Evolutionary conservation across 2,888 invertebrate species (phyloP), one percentile per base, ranked within the genome.

Genomic region (Cenopis cana): DNA sequence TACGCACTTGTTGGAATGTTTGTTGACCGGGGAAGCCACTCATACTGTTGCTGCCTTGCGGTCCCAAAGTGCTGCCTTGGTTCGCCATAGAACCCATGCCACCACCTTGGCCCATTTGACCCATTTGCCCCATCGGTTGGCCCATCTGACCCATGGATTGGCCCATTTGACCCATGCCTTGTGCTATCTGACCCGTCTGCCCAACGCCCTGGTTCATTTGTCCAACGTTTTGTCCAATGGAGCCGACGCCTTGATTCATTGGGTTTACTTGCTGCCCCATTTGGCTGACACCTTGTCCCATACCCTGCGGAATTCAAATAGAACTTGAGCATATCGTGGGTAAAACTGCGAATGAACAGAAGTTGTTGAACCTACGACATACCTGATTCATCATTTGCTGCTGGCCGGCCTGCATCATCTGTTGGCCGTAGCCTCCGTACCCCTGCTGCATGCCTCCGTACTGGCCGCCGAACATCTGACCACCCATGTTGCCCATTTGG

Each of bases 361-460:
- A 11, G 4, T 46, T 20, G 36, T 36, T 38, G 6, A 29, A 61
- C 36, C 11, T 14, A 12, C 2, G 20, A 54, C 33, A 50, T 76
- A 93, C 93, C 89, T 94, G 94, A 76, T 88, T 92, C 89, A 94
- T 92, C 86, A 93, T 93, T 74, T 94, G 94, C 73, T 93, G 93
- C 73, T 94, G 94, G 1, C 94, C 91, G 3, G 90, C 87, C 74
- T 91, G 93, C 91, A 93, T 93, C 92, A 94, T 93, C 76, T 93
- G 93, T 77, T 93, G 94, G 0, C 89, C 82, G 73, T 93, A 93
- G 0, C 89, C 89, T 9, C 89, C 89, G 57, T 92, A 91, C 0
- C 91, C 88, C 68, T 94, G 94, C 80, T 95, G 95, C 95, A 96
- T 95, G 70, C 94, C 94, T 2, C 93, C 93, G 73, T 95, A 95